A percentile compares a stretch with the other conserved stretches of the same genome.
Conservation (phyloP, 1,140 invertebrate species). For the Gonioctena quinquepunctata region DNA sequence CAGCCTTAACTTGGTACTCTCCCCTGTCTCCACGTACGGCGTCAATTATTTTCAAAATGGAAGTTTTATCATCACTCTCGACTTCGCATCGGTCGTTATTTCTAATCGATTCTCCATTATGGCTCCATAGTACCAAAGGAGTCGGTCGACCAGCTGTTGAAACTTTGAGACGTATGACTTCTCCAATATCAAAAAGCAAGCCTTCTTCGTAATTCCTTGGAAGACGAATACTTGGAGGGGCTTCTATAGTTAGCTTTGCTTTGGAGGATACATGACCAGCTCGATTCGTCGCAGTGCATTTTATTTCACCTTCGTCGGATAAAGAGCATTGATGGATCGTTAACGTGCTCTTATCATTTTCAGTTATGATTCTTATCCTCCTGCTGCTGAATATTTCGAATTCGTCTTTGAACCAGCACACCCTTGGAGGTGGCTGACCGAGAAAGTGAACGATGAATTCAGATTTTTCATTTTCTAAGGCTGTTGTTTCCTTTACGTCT, state of each 20-base stretch:
- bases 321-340: slow-evolving; percentile 79
- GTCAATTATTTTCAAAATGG: slow-evolving; percentile 72
- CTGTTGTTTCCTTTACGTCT: slow-evolving; percentile 67
- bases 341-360: slow-evolving; percentile 76
- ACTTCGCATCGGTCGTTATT: slow-evolving; percentile 70
- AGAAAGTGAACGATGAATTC: slow-evolving; percentile 81
- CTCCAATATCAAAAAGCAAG: slow-evolving; percentile 50
- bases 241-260: slow-evolving; percentile 75
- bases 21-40: slow-evolving; percentile 78
- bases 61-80: slow-evolving; percentile 70
- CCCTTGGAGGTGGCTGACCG: slow-evolving; percentile 81
- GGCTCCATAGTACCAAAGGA: slow-evolving; percentile 82
- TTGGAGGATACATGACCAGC: slow-evolving; percentile 77
- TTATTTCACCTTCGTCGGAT: slow-evolving; percentile 84
- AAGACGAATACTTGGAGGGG: slow-evolving; percentile 76
- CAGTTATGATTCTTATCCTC: slow-evolving; percentile 75
- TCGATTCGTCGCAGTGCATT: slow-evolving; percentile 84
- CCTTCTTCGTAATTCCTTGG: slow-evolving; percentile 83
- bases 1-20: slow-evolving; percentile 81
- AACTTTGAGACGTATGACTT: slow-evolving; percentile 39
- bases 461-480: slow-evolving; percentile 79
- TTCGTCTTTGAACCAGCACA: slow-evolving; percentile 93
- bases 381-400: slow-evolving; percentile 83
- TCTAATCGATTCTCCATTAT: slow-evolving; percentile 76
- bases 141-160: slow-evolving; percentile 86